Evolutionary conservation across 1,140 invertebrate genomes (phyloP).

Genomic region (Vanessa atalanta): DNA sequence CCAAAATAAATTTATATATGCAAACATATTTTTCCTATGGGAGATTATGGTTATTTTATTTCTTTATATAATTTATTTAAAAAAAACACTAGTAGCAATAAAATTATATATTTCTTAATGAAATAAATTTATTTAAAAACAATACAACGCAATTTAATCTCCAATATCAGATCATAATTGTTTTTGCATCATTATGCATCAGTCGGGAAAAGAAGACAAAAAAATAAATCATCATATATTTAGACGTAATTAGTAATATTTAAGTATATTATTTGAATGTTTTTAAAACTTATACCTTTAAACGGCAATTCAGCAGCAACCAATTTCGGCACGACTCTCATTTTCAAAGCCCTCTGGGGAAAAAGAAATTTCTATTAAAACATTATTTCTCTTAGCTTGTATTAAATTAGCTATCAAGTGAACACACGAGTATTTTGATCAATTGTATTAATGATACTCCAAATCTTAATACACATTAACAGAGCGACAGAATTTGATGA

Average conservation of each 20-base stretch:
- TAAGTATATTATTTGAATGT: background rate
- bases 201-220: conserved; percentile 80
- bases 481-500: too few species aligned
- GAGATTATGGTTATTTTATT: background rate
- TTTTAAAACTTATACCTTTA: background rate
- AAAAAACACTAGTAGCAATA: too few species aligned
- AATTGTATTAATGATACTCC: too few species aligned
- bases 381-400: background rate
- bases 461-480: too few species aligned
- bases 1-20: background rate
- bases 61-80: background rate
- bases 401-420: too few species aligned
- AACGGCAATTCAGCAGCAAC: conserved; percentile 1
- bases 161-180: conserved; percentile 45
- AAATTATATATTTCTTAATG: background rate
- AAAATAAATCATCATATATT: conserved; percentile 61
- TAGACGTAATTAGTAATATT: background rate
- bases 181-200: conserved; percentile 68
- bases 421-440: too few species aligned
- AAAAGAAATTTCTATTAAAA: conserved; percentile 6
- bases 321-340: conserved; percentile 16
- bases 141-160: background rate
- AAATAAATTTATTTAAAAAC: background rate
- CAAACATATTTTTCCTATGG: background rate
- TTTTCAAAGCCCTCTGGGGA: conserved; percentile 14